phyloP scores from a whole-genome alignment of 2,797 vertebrate genomes.

The Dicrostonyx torquatus region DNA sequence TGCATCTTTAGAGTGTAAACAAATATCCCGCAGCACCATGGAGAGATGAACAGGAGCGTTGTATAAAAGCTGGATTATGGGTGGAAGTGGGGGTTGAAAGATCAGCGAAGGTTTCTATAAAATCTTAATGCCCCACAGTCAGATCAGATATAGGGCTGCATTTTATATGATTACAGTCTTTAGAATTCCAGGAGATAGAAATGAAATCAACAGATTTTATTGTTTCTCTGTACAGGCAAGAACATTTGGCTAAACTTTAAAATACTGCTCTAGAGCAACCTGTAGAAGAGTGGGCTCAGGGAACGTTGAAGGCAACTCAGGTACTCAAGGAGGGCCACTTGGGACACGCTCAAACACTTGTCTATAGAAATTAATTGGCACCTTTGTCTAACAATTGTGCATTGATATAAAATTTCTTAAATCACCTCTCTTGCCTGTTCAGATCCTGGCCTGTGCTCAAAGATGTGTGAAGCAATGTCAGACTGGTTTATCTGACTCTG shows the following conservation, averaged over 20 bases:
- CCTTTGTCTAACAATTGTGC: constrained; percentile 76
- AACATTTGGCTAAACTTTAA: constrained; percentile 78
- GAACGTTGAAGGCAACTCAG: constrained; percentile 63
- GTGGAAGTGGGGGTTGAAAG: constrained; percentile 60
- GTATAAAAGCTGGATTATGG: neutral
- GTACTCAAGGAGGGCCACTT: constrained; percentile 73
- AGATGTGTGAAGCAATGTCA: neutral
- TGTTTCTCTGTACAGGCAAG: constrained; percentile 79
- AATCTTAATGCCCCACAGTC: constrained; percentile 34
- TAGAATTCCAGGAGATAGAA: constrained; percentile 75
- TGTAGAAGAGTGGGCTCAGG: constrained; percentile 68
- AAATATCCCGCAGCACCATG: neutral
- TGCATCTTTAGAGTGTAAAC: neutral
- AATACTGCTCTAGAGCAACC: constrained; percentile 72
- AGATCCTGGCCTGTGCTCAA: constrained; percentile 59
- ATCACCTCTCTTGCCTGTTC: constrained; percentile 70
- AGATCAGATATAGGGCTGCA: neutral
- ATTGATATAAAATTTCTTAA: constrained; percentile 83
- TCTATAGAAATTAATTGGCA: constrained; percentile 77
- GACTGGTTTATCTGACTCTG: constrained; percentile 75
- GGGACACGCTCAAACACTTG: constrained; percentile 32
- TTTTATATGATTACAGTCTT: constrained; percentile 72
- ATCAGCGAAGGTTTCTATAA: constrained; percentile 50
- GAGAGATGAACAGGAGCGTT: constrained; percentile 52
- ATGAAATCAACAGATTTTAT: constrained; percentile 83